Base-by-base conservation (phyloP, 2,113 vertebrate genomes). In the Oncorhynchus clarkii region DNA sequence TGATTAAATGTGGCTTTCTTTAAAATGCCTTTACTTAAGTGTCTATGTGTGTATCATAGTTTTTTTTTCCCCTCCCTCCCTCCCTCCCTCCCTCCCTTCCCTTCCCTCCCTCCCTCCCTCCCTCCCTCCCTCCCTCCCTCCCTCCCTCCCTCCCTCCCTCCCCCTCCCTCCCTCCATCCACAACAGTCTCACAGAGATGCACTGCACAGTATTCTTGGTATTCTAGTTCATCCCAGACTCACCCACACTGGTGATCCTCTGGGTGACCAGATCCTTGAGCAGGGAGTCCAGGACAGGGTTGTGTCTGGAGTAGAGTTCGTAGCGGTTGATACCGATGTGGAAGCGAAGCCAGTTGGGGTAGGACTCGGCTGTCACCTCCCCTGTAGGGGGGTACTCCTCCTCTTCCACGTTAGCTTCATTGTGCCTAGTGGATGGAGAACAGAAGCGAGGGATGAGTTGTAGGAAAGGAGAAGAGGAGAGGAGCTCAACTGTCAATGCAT, bases 321-420 rank as follows among this genome's bases (percentile, higher is more conserved):
- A 96, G 18, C 97, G 95, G 90, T 99, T 99, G 87, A 99, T 99
- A 84, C 96, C 96, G 65, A 98, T 95, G 92, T 99, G 98, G 91
- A 99, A 99, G 83, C 96, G 96, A 78, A 99, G 95, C 98, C 98
- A 99, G 93, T 99, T 98, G 79, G 98, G 98, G 77, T 99, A 99
- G 76, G 95, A 93, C 68, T 98, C 96, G 14, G 93, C 83, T 2
- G 95, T 91, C 5, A 94, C 92, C 84, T 95, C 96, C 62, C 49
- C 95, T 0, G 96, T 95, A 29, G 96, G 95, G 49, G 93, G 87
- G 80, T 95, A 95, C 67, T 95, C 95, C 9, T 94, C 49, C 49
- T 51, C 49, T 51, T 51, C 96, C 3, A 90, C 79, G 48, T 92
- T 93, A 57, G 94, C 94, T 89, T 96, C 95, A 0, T 88, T 93